Conservation (phyloP, 2,797 vertebrate species). For the Hydrophis major region DNA sequence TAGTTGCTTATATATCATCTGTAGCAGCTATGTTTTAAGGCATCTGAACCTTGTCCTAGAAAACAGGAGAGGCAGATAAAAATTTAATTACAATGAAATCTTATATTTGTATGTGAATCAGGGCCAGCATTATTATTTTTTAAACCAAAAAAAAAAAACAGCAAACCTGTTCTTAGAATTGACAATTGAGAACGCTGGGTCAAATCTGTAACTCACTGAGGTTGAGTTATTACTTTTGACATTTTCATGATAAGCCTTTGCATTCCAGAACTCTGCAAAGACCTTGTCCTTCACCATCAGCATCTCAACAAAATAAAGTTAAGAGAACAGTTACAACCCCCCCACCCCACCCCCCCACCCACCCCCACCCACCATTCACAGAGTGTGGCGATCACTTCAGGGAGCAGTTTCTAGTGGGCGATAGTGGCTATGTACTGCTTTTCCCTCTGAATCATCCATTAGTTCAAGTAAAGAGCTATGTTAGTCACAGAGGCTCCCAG, state of each 20-base stretch:
- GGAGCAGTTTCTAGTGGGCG: not conserved
- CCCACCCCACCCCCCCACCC: constrained; percentile 14
- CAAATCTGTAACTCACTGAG: not conserved
- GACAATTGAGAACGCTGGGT: not conserved
- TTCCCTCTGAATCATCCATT: not conserved
- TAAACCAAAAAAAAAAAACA: not conserved
- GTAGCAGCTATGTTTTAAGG: constrained; percentile 28
- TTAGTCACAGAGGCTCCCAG: not conserved
- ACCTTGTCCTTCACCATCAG: constrained; percentile 29
- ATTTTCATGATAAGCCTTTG: constrained; percentile 49
- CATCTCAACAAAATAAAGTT: constrained; percentile 28
- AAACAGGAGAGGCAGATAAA: constrained; percentile 47
- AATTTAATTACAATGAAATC: constrained; percentile 57
- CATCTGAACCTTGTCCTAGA: constrained; percentile 55
- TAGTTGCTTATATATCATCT: constrained; percentile 36
- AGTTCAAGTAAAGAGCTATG: not conserved
- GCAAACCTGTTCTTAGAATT: not conserved
- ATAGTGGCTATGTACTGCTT: not conserved
- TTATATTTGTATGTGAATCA: constrained; percentile 57
- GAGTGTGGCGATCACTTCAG: not conserved
- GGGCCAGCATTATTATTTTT: constrained; percentile 19
- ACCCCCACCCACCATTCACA: constrained; percentile 26
- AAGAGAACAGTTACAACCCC: constrained; percentile 17
- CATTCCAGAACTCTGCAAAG: constrained; percentile 45
- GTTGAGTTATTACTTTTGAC: constrained; percentile 54